These are phyloP conservation scores for Tenualosa ilisha DNA, from an alignment of 2,797 vertebrate genomes.

Conservation along the genomic window DNA sequence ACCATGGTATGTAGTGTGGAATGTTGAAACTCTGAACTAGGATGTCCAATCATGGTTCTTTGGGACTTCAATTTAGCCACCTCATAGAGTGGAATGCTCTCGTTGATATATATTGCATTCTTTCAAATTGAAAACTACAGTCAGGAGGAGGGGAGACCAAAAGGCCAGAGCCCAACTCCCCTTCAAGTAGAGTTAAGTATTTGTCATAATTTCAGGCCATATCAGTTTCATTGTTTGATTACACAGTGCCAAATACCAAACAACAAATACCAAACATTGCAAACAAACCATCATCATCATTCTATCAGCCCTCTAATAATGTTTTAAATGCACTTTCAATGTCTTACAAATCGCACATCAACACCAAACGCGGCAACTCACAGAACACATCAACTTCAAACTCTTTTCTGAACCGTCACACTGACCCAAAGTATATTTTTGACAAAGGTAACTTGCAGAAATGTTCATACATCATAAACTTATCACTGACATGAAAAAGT, in stretches of 20 bases:
- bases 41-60: constrained; percentile 24
- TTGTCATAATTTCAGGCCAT: background rate
- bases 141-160: background rate
- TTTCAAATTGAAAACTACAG: background rate
- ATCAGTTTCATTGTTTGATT: background rate
- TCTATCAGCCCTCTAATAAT: background rate
- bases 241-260: background rate
- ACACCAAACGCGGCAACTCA: background rate
- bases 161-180: background rate
- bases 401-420: background rate
- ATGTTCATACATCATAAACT: background rate
- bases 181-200: background rate
- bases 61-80: constrained; percentile 18
- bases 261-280: constrained; percentile 14
- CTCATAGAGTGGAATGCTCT: constrained; percentile 23
- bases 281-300: background rate
- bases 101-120: background rate
- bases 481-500: background rate
- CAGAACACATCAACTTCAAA: background rate
- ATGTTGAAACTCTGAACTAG: constrained; percentile 41
- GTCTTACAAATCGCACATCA: background rate
- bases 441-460: background rate
- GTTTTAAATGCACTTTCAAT: background rate
- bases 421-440: background rate
- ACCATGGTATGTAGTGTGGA: constrained; percentile 53